A percentile compares a stretch with the other conserved stretches of the same genome.
phyloP scores from a whole-genome alignment of 2,888 invertebrate genomes.

The Shargacucullia verbasci region DNA sequence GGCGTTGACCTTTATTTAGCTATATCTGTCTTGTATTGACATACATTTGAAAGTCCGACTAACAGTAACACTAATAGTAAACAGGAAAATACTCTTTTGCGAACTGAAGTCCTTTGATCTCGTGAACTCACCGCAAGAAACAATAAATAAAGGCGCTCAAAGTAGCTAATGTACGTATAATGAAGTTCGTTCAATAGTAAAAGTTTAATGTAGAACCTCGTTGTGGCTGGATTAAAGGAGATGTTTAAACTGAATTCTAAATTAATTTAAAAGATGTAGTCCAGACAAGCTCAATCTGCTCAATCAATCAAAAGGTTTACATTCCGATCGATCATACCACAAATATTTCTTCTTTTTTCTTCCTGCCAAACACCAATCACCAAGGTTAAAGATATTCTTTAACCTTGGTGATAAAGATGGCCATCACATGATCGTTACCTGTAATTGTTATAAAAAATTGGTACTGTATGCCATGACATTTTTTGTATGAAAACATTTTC shows the following conservation, averaged over 20 bases:
- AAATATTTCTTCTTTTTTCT: no score
- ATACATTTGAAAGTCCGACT: conserved; percentile 9
- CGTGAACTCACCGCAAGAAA: conserved; percentile 18
- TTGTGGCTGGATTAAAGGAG: conserved; percentile 7
- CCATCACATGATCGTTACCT: no score
- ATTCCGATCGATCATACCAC: no score
- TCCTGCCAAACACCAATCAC: no score
- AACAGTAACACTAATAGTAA: conserved; percentile 21
- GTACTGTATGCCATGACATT: no score
- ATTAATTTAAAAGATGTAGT: conserved; percentile 17
- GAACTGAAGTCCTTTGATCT: conserved; percentile 24
- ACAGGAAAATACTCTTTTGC: conserved; percentile 20
- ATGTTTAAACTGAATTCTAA: conserved; percentile 15
- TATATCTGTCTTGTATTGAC: conserved; percentile 7
- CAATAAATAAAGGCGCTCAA: conserved; percentile 30
- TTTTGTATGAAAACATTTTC: no score
- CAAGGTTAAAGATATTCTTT: no score
- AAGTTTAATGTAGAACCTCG: conserved; percentile 33
- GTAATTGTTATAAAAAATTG: no score
- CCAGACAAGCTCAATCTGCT: not conserved
- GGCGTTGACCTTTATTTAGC: not conserved
- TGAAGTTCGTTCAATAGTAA: conserved; percentile 30
- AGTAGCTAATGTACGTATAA: conserved; percentile 16
- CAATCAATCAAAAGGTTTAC: not conserved
- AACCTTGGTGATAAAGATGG: no score